These are phyloP conservation scores for Diachasmimorpha longicaudata DNA, from an alignment of 1,140 invertebrate species.

Conservation along the genomic window DNA sequence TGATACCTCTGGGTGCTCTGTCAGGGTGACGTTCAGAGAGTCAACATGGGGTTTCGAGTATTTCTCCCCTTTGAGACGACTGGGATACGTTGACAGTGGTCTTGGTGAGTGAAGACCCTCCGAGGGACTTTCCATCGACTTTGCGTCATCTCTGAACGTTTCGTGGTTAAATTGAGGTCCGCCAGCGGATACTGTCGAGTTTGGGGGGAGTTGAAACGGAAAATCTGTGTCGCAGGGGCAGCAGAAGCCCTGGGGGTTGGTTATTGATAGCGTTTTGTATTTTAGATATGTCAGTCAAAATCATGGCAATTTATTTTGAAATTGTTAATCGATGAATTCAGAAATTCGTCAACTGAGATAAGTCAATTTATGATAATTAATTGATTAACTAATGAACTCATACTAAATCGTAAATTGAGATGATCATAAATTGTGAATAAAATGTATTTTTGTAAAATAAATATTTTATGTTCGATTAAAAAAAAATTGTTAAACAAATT, in stretches of 20 bases:
- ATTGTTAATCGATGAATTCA: no score
- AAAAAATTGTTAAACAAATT: background rate
- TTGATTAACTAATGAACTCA: no score
- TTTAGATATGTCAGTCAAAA: background rate
- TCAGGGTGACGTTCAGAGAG: background rate
- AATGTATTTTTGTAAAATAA: no score
- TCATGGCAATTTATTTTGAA: no score
- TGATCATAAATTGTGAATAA: no score
- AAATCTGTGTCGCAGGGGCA: conserved; percentile 55
- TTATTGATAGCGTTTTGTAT: background rate
- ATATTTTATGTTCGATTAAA: no score
- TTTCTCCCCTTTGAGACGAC: background rate
- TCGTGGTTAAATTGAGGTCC: background rate
- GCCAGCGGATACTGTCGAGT: background rate
- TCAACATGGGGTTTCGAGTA: background rate
- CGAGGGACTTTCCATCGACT: background rate
- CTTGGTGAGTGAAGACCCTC: background rate
- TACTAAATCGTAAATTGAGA: no score
- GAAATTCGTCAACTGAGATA: no score
- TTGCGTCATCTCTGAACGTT: background rate
- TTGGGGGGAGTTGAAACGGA: background rate
- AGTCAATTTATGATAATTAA: no score
- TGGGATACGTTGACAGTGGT: background rate
- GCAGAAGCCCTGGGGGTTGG: conserved; percentile 54
- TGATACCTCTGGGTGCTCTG: no score